Evolutionary conservation across 2,797 vertebrate genomes (phyloP).

Genomic region (Thalassophryne amazonica): DNA sequence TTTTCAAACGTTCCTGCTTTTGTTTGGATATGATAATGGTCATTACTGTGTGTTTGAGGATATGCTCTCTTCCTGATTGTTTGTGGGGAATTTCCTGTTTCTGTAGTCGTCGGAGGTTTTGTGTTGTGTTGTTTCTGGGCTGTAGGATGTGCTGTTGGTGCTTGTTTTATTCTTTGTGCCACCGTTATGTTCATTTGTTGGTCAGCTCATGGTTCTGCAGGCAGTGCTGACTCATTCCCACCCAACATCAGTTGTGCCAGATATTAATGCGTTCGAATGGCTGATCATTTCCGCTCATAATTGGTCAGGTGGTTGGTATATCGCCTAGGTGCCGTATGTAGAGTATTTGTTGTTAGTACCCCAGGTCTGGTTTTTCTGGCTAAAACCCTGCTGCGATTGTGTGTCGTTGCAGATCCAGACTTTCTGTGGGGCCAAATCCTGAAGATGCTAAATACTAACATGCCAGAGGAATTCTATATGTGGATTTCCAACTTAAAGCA

Average conservation of each 20-base stretch:
- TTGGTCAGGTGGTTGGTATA: background rate
- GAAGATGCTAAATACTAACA: constrained; percentile 74
- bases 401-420: constrained; percentile 82
- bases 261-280: too few relatives aligned
- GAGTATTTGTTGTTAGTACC: background rate
- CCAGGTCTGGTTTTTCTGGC: constrained; percentile 37
- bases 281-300: background rate
- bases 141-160: background rate
- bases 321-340: background rate
- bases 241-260: too few relatives aligned
- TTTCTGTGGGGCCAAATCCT: constrained; percentile 71
- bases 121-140: background rate
- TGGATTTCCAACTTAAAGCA: constrained; percentile 74
- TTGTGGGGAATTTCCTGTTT: constrained; percentile 13
- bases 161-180: accelerated
- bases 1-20: background rate
- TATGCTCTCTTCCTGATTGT: accelerated
- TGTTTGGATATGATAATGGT: background rate
- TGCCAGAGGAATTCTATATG: constrained; percentile 69
- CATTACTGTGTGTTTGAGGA: background rate
- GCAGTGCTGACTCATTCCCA: background rate
- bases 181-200: too few relatives aligned
- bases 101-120: background rate
- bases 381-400: constrained; percentile 76
- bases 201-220: background rate